Percentiles rank a stretch among this genome's conserved stretches.
Conservation (phyloP, 2,113 vertebrate genomes). For the Apaloderma vittatum region DNA sequence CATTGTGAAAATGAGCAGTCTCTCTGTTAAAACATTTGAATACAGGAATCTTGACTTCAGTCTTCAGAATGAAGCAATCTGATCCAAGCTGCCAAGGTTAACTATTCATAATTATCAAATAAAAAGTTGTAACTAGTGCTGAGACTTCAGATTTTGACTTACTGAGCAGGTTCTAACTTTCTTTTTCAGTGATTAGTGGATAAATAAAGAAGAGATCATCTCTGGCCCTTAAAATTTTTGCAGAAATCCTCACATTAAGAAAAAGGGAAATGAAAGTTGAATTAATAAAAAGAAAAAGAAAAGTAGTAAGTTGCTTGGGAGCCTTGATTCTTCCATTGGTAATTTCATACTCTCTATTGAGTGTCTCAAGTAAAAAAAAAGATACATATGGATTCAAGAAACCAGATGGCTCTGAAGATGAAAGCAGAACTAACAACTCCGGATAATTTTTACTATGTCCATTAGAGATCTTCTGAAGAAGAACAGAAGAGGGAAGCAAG, state of each 20-base stretch:
- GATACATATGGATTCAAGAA: background rate
- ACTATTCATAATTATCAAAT: background rate
- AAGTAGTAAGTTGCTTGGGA: background rate
- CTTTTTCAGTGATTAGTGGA: background rate
- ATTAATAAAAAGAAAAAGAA: background rate
- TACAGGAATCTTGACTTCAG: background rate
- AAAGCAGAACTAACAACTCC: slow-evolving; percentile 16
- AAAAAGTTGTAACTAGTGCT: background rate
- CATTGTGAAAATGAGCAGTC: background rate
- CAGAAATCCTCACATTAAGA: background rate
- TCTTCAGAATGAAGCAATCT: background rate
- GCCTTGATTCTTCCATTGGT: background rate
- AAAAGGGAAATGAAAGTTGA: background rate
- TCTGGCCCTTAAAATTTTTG: background rate
- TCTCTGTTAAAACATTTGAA: background rate
- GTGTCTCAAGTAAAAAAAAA: background rate
- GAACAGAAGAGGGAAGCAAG: background rate
- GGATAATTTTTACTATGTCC: background rate
- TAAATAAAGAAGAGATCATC: background rate
- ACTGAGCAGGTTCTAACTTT: background rate
- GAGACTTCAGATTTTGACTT: background rate
- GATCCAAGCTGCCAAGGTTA: background rate
- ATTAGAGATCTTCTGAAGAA: background rate
- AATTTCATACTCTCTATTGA: background rate
- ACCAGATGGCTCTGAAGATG: slow-evolving; percentile 4